A percentile compares a stretch with the other conserved stretches of the same genome.
Conservation (phyloP, 1,140 invertebrate genomes). For the Heliconius melpomene region DNA sequence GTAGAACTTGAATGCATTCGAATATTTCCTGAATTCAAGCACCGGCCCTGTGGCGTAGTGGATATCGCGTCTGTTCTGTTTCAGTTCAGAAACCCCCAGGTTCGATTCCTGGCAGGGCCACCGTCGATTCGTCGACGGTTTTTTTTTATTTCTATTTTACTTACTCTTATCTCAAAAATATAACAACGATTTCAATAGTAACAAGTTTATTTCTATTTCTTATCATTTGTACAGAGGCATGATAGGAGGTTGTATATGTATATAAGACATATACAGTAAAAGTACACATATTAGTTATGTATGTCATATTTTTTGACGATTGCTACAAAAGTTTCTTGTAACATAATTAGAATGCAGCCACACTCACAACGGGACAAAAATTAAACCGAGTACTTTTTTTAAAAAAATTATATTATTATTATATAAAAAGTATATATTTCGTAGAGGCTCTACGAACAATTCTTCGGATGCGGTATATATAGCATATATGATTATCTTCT, state of each 20-base stretch:
- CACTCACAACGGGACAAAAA: too few species aligned
- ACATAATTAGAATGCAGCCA: too few species aligned
- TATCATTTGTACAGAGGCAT: too few species aligned
- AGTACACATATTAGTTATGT: too few species aligned
- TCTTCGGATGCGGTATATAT: not conserved
- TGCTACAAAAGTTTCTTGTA: too few species aligned
- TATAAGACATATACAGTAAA: too few species aligned
- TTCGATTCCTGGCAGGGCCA: constrained; percentile 12
- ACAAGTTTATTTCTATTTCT: too few species aligned
- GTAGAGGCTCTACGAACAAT: not conserved
- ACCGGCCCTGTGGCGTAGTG: constrained; percentile 9
- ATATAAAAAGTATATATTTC: not conserved
- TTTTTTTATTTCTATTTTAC: not conserved
- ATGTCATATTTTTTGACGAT: too few species aligned
- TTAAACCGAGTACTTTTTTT: too few species aligned
- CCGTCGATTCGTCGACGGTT: constrained; percentile 7
- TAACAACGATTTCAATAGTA: not conserved
- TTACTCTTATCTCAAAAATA: not conserved
- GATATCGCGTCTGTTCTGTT: constrained; percentile 12
- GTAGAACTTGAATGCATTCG: constrained; percentile 7
- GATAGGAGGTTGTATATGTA: too few species aligned
- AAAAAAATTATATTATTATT: too few species aligned
- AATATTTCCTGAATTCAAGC: not conserved
- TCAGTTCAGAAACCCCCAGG: constrained; percentile 9
- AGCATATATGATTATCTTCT: too few species aligned